phyloP scores from a whole-genome alignment of 2,888 invertebrate genomes.

The Anthophora plumipes region DNA sequence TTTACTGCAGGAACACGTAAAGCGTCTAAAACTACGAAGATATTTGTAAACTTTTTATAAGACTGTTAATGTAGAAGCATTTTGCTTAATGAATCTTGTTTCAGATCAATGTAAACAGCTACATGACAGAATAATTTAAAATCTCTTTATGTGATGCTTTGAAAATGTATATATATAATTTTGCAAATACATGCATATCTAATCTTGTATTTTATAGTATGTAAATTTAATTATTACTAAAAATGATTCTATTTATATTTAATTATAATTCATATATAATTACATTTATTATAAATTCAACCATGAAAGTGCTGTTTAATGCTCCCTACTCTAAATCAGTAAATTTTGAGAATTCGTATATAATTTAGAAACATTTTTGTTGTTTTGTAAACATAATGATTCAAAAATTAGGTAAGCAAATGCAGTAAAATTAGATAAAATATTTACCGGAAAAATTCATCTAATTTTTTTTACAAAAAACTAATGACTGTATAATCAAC shows the following conservation, averaged over 20 bases:
- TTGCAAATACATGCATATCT: slow-evolving; percentile 34
- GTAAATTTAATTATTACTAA: slow-evolving; percentile 10
- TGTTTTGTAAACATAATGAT: slow-evolving; percentile 3
- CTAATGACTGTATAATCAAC: slow-evolving; percentile 43
- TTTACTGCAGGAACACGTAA: slow-evolving; percentile 41
- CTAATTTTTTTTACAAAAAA: slow-evolving; percentile 18
- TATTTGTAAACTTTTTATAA: slow-evolving; percentile 36
- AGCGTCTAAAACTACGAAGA: slow-evolving; percentile 47
- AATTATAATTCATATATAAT: not conserved
- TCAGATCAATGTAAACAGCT: slow-evolving; percentile 5
- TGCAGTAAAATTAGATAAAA: slow-evolving; percentile 32
- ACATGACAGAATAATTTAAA: slow-evolving; percentile 17
- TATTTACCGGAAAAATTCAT: slow-evolving; percentile 33
- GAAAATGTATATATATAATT: not conserved
- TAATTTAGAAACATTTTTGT: slow-evolving; percentile 6
- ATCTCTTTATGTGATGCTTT: slow-evolving; percentile 13
- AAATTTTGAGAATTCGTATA: not conserved
- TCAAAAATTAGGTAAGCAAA: slow-evolving; percentile 22
- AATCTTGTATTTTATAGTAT: slow-evolving; percentile 17
- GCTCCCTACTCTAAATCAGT: not conserved
- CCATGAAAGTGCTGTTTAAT: slow-evolving; percentile 1
- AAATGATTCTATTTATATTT: slow-evolving; percentile 2
- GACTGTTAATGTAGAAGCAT: slow-evolving; percentile 34
- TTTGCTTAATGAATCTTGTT: slow-evolving; percentile 16
- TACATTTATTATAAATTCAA: slow-evolving; percentile 10